phyloP scores from a whole-genome alignment of 2,888 invertebrate genomes.

The Drosophila imparisetae region DNA sequence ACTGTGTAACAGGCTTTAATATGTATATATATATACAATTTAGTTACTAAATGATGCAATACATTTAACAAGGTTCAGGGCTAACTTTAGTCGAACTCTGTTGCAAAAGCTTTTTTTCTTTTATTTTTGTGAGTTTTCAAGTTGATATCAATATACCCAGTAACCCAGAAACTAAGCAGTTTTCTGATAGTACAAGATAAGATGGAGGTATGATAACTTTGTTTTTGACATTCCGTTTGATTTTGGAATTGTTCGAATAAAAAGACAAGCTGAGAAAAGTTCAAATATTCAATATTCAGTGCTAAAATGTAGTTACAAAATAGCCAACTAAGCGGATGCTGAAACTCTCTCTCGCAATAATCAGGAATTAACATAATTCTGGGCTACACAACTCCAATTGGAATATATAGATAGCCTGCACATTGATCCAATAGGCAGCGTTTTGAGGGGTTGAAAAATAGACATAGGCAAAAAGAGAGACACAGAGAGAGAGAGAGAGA shows the following conservation, averaged over 20 bases:
- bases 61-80: not conserved
- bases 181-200: not conserved
- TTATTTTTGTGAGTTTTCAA: not conserved
- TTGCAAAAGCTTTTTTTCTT: too few species aligned
- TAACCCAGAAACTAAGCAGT: not conserved
- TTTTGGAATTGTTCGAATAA: not conserved
- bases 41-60: not conserved
- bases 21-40: not conserved
- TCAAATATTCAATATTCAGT: not conserved
- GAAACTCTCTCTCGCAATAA: not conserved
- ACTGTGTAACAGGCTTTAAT: too few species aligned
- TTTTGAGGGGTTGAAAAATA: constrained; percentile 42
- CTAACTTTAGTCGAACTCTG: not conserved
- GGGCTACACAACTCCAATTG: constrained; percentile 19
- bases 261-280: not conserved
- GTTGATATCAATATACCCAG: not conserved
- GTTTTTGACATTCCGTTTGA: not conserved
- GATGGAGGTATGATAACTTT: not conserved
- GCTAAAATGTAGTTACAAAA: not conserved
- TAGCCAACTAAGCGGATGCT: not conserved
- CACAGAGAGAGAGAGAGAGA: not conserved
- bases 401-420: constrained; percentile 10
- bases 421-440: constrained; percentile 44
- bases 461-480: constrained; percentile 2
- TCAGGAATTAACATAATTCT: not conserved